These are phyloP conservation scores for Rhopilema esculentum DNA, from an alignment of 30 jellyfish, hydroid and myxozoan species.

Conservation along the genomic window DNA sequence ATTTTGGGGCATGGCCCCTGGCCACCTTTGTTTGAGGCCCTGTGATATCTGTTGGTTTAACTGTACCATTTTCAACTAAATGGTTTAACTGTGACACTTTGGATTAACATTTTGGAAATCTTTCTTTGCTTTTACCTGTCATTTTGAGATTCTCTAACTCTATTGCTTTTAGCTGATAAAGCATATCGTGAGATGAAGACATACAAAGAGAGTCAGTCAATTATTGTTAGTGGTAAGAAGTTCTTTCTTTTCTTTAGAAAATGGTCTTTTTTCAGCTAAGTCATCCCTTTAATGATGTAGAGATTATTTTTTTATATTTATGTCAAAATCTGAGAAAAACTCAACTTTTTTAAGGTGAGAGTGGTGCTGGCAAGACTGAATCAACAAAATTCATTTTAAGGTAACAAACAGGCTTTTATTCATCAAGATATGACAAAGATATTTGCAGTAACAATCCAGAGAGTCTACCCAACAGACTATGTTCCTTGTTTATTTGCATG, in stretches of 20 bases:
- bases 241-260: too few species aligned
- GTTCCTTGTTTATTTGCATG: too few species aligned
- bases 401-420: too few species aligned
- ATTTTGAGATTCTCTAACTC: not conserved
- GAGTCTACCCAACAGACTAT: too few species aligned
- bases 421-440: too few species aligned
- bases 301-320: not conserved
- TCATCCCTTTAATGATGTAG: constrained; percentile 1
- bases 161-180: constrained; percentile 79
- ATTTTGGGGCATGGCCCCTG: too few species aligned
- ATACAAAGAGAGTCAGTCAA: constrained; percentile 88
- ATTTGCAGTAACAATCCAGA: too few species aligned
- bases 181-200: constrained; percentile 92
- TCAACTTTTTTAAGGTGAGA: constrained; percentile 81
- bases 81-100: too few species aligned
- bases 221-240: constrained; percentile 95
- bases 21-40: too few species aligned
- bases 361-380: constrained; percentile 99
- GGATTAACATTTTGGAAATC: too few species aligned
- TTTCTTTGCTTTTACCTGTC: not conserved
- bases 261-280: not conserved
- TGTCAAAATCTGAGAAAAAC: not conserved
- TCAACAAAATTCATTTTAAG: constrained; percentile 91
- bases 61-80: too few species aligned
- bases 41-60: too few species aligned